Evolutionary conservation across 2,888 invertebrate genomes (phyloP).

Genomic region (Drosophila nr. medialis): DNA sequence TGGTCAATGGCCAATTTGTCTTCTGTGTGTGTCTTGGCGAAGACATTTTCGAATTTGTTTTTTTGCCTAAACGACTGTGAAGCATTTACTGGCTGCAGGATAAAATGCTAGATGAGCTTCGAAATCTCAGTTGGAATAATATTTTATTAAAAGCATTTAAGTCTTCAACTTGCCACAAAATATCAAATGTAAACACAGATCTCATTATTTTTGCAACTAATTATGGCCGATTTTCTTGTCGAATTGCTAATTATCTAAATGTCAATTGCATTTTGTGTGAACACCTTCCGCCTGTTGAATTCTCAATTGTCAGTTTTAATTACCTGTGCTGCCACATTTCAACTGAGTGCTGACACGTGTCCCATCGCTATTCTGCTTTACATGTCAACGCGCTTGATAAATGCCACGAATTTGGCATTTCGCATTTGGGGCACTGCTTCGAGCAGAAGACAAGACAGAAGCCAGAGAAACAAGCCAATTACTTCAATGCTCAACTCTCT

Average conservation of each 20-base stretch:
- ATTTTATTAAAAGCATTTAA: neutral
- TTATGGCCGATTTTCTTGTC: constrained; percentile 9
- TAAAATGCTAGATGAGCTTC: constrained; percentile 5
- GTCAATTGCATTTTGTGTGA: constrained; percentile 14
- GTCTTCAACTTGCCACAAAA: neutral
- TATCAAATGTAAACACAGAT: neutral
- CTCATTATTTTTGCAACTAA: neutral
- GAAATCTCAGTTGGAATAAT: neutral
- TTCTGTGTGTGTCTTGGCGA: constrained; percentile 44
- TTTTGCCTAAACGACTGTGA: constrained; percentile 28
- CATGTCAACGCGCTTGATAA: constrained; percentile 32
- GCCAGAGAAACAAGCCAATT: constrained; percentile 53
- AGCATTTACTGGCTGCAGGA: neutral
- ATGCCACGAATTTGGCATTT: constrained; percentile 40
- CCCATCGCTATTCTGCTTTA: constrained; percentile 11
- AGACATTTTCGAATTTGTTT: constrained; percentile 54
- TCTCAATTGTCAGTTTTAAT: constrained; percentile 40
- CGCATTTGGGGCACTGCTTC: constrained; percentile 7
- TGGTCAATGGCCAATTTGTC: constrained; percentile 51
- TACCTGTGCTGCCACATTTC: constrained; percentile 14
- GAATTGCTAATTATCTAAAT: constrained; percentile 26
- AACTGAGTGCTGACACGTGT: constrained; percentile 10
- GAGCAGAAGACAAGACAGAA: constrained; percentile 1
- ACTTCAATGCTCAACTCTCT: constrained; percentile 38
- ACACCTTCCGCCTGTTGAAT: constrained; percentile 4